Evolutionary conservation across 2,888 invertebrate genomes (phyloP).

Genomic region (Scrobipalpa atriplicella): DNA sequence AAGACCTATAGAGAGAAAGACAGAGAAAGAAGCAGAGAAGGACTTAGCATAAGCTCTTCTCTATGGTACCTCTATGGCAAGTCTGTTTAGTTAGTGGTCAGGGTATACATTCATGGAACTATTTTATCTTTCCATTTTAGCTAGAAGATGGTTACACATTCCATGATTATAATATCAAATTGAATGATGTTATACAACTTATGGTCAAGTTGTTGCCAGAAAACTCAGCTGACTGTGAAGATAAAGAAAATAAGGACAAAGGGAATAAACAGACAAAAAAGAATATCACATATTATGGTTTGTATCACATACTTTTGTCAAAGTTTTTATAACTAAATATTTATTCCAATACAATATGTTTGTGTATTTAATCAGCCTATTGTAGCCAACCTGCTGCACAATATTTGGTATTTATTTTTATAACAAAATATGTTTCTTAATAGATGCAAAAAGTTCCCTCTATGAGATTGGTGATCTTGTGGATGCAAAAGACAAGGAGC

Average conservation of each 20-base stretch:
- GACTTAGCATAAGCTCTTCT: no score
- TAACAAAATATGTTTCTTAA: neutral
- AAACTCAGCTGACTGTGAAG: conserved; percentile 33
- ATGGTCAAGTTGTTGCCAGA: conserved; percentile 69
- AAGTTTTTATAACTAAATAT: no score
- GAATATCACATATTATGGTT: conserved; percentile 46
- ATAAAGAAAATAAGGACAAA: conserved; percentile 32
- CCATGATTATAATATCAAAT: conserved; percentile 89
- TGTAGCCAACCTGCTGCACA: neutral
- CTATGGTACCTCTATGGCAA: no score
- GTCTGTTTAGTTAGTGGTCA: no score
- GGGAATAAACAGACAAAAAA: conserved; percentile 45
- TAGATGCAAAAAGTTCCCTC: conserved; percentile 57
- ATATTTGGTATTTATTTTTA: neutral
- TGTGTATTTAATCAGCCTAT: no score
- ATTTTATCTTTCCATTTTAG: conserved; percentile 63
- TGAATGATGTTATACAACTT: conserved; percentile 89
- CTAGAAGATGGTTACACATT: conserved; percentile 88
- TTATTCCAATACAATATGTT: no score
- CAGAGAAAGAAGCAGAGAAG: no score
- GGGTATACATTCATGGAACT: neutral
- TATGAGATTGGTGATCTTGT: conserved; percentile 85
- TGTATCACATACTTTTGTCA: conserved; percentile 22
- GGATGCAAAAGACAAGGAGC: conserved; percentile 84
- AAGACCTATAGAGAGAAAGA: no score